phyloP scores from a whole-genome alignment of 2,113 vertebrate species.

The Cercopithecus mona region DNA sequence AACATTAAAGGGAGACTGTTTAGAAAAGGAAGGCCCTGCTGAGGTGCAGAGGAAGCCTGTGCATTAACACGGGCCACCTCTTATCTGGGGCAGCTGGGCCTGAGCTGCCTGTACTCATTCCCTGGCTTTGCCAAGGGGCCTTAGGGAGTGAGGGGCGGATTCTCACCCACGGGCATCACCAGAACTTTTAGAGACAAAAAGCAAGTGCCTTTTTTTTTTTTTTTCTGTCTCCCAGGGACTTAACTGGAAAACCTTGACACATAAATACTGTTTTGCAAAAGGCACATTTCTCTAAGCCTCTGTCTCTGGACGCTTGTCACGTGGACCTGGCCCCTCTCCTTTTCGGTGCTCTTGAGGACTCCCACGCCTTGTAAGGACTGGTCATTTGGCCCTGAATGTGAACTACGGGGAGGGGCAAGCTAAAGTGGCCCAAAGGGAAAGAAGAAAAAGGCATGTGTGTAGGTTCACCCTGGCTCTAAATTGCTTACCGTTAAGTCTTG shows the following conservation, averaged over 20 bases:
- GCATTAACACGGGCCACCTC: slow-evolving; percentile 95
- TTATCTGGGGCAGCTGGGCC: slow-evolving; percentile 94
- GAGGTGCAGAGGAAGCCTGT: slow-evolving; percentile 96
- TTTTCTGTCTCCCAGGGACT: neutral
- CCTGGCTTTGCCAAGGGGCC: slow-evolving; percentile 84
- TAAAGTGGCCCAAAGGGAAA: slow-evolving; percentile 53
- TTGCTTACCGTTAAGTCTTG: slow-evolving; percentile 76
- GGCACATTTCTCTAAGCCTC: neutral
- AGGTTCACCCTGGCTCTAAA: slow-evolving; percentile 78
- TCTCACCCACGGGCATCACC: slow-evolving; percentile 73
- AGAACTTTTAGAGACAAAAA: slow-evolving; percentile 74
- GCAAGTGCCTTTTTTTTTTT: slow-evolving; percentile 38
- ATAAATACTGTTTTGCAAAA: neutral
- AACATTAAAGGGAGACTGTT: slow-evolving; percentile 96
- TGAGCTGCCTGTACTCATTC: slow-evolving; percentile 87
- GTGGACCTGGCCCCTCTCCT: too few species aligned
- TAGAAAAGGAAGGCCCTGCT: slow-evolving; percentile 96
- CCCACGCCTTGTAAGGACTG: neutral
- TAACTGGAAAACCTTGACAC: neutral
- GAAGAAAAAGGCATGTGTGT: slow-evolving; percentile 59
- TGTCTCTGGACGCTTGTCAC: neutral
- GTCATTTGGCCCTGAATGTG: neutral
- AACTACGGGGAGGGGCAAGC: neutral
- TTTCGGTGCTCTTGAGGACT: neutral
- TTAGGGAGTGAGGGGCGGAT: slow-evolving; percentile 81